phyloP scores from a whole-genome alignment of 2,797 vertebrate species.

The Siniperca obscura region DNA sequence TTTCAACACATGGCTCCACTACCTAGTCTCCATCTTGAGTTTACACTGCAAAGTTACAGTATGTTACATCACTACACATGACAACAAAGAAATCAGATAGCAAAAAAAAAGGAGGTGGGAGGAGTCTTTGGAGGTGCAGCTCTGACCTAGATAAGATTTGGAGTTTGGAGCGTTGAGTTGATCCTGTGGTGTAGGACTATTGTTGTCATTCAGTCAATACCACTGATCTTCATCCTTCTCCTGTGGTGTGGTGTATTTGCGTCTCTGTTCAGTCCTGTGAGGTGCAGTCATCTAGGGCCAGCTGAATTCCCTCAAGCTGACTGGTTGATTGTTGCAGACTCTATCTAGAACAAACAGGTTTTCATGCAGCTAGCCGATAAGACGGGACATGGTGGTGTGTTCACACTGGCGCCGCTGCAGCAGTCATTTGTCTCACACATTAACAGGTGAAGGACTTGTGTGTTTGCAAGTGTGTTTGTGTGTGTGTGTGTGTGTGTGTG shows the following conservation, averaged over 20 bases:
- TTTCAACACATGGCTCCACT: slow-evolving; percentile 23
- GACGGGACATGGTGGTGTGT: slow-evolving; percentile 68
- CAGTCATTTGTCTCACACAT: slow-evolving; percentile 73
- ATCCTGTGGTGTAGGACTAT: slow-evolving; percentile 64
- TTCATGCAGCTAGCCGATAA: slow-evolving; percentile 75
- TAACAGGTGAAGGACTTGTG: slow-evolving; percentile 79
- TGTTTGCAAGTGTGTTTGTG: slow-evolving; percentile 27
- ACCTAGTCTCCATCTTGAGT: slow-evolving; percentile 67
- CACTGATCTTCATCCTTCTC: slow-evolving; percentile 74
- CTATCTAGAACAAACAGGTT: slow-evolving; percentile 82
- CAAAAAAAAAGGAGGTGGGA: slow-evolving; percentile 57
- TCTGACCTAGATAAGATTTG: slow-evolving; percentile 82
- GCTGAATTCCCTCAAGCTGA: slow-evolving; percentile 65
- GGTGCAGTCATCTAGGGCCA: slow-evolving; percentile 55
- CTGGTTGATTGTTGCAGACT: slow-evolving; percentile 67
- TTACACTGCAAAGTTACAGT: slow-evolving; percentile 74
- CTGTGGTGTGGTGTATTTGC: slow-evolving; percentile 57
- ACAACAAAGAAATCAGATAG: slow-evolving; percentile 70
- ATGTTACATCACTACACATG: slow-evolving; percentile 76
- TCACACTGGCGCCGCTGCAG: slow-evolving; percentile 65
- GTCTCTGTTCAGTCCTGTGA: slow-evolving; percentile 60
- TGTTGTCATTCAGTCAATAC: slow-evolving; percentile 69
- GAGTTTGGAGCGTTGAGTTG: slow-evolving; percentile 58
- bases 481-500: slow-evolving; percentile 27
- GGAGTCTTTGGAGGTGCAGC: slow-evolving; percentile 68